Base-by-base conservation (phyloP, 2,888 invertebrate genomes). In the Chirona hameri region DNA sequence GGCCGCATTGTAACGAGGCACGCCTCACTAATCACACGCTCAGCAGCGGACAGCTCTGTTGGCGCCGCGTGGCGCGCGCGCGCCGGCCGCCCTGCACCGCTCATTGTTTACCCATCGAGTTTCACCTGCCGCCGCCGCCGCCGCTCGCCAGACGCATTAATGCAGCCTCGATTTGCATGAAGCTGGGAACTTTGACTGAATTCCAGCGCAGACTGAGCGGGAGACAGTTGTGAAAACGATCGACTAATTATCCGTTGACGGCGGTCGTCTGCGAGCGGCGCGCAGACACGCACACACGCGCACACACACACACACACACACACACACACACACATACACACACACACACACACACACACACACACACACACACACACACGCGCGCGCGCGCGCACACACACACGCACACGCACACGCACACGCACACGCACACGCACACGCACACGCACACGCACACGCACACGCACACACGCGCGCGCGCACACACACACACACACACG, bases 31-130 rank as follows among this genome's bases (percentile, higher is more conserved):
- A 65, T 65, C 7, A n/a, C n/a, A n/a, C 65, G 24, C 2, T 10
- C 65, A 27, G 65, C n/a, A 81, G 82, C 83, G 81, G 81, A 84
- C 82, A 82, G 83, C 48, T 83, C 29, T 39, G 65, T 81, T 29
- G 81, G 82, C 69, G 55, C 55, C 81, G 83, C 29, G 48, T 69
- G 27, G n/a, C 65, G 65, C 65, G n/a, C 10, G n/a, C 10, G n/a
- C 65, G 65, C n/a, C 65, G n/a, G n/a, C n/a, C 65, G 27, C 27
- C n/a, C 2, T 65, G 65, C 65, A 27, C 65, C n/a, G 65, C 65
- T n/a, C 65, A 65, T 65, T 65, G 65, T 65, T 65, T 65, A 65
- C 65, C 65, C 27, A 65, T 65, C 27, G 65, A 65, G 65, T 65
- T 65, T 65, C 65, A 27, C 65, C 65, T 65, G 65, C 60, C 24